These are phyloP conservation scores for Natrix natrix DNA, from an alignment of 2,797 vertebrate genomes.

Conservation along the genomic window DNA sequence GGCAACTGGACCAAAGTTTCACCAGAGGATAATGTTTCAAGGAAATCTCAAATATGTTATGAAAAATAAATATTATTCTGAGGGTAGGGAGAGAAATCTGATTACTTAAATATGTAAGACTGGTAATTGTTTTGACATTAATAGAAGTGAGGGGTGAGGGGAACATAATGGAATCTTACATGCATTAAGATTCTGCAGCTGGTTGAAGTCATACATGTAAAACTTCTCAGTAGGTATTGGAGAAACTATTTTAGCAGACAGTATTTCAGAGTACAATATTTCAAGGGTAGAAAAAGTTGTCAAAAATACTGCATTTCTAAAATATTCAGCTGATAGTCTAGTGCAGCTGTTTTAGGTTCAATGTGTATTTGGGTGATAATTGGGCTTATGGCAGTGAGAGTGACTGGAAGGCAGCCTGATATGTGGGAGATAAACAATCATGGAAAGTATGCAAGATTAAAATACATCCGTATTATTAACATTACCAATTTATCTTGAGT, in stretches of 20 bases:
- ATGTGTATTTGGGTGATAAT: neutral
- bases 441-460: neutral
- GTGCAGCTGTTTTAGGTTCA: neutral
- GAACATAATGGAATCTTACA: neutral
- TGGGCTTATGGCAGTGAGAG: neutral
- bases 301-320: neutral
- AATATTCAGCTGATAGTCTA: neutral
- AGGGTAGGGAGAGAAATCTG: neutral
- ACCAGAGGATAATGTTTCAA: neutral
- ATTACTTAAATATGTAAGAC: neutral
- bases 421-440: neutral
- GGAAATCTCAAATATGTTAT: neutral
- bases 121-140: neutral
- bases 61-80: neutral
- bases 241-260: neutral
- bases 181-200: neutral
- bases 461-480: too few species aligned
- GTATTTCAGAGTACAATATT: neutral
- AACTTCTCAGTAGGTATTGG: neutral
- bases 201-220: neutral
- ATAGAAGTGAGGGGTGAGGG: neutral
- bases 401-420: neutral
- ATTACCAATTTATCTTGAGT: neutral
- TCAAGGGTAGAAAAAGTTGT: neutral
- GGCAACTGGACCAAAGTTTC: neutral